Base-by-base conservation (phyloP, 30 jellyfish, hydroid and myxozoan genomes). In the Cassiopea xamachana region DNA sequence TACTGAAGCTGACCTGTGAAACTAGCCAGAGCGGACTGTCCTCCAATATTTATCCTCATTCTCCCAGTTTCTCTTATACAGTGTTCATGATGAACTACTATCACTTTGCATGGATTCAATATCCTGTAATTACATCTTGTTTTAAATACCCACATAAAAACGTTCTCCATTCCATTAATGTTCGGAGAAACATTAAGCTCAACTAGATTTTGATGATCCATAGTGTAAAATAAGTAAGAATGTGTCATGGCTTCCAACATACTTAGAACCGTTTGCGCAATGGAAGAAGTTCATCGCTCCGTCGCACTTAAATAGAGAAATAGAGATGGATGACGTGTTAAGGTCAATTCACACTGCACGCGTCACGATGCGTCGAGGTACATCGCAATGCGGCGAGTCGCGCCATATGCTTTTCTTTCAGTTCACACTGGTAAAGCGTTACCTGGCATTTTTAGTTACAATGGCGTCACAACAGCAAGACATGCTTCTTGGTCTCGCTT, bases 261-360 rank as follows among this genome's bases (percentile, higher is more conserved):
- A 77, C n/a, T n/a, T n/a, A 44, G 62, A 67, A 49, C 75, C 94
- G 1, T 46, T 50, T 1, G 88, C 96, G 67, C 96, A 88, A 55
- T 83, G 85, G 15, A 90, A 88, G 7, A 91, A 81, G 9, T 83
- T 71, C 16, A 71, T 15, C 7, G 92, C 46, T 7, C 76, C 97
- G 16, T 87, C 49, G 73, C 98, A 93, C 61, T 84, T 64, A 44
- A 72, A 77, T 27, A 92, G 92, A 1, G 89, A 68, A 2, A n/a
- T n/a, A n/a, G n/a, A n/a, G n/a, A n/a, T n/a, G 92, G 89, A 81
- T 94, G 96, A 60, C 98, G 82, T 69, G 98, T n/a, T n/a, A n/a
- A n/a, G n/a, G n/a, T n/a, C n/a, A n/a, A n/a, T n/a, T n/a, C n/a
- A n/a, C n/a, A n/a, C n/a, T n/a, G n/a, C n/a, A n/a, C n/a, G n/a